Evolutionary conservation across 2,113 vertebrate genomes (phyloP).

Genomic region (Physeter macrocephalus): DNA sequence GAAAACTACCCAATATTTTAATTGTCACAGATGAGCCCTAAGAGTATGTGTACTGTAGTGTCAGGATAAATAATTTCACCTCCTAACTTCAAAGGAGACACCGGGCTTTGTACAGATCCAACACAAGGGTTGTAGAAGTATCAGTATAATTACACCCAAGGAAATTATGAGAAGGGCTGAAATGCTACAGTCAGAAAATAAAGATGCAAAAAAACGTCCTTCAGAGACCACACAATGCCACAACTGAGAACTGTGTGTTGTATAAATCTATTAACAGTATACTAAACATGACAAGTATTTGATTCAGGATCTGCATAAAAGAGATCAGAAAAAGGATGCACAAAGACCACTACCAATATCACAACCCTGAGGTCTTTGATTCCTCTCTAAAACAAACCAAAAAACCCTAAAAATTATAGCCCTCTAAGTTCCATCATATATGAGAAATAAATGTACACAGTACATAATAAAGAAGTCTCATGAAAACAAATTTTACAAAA

Average conservation of each 20-base stretch:
- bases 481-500: conserved; percentile 3
- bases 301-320: background rate
- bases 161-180: background rate
- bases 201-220: background rate
- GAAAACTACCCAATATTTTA: background rate
- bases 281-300: background rate
- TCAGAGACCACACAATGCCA: background rate
- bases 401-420: background rate
- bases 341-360: background rate
- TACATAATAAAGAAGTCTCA: background rate
- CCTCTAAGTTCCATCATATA: background rate
- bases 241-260: background rate
- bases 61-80: background rate
- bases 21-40: background rate
- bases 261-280: background rate
- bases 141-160: background rate
- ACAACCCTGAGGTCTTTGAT: background rate
- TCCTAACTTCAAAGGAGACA: background rate
- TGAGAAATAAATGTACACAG: background rate
- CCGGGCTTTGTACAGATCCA: background rate
- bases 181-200: conserved; percentile 6
- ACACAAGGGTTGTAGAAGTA: background rate
- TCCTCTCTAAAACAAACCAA: background rate
- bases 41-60: background rate
- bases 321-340: background rate